Evolutionary conservation across 2,888 invertebrate genomes (phyloP).

Genomic region (Muschampia plurimacula): DNA sequence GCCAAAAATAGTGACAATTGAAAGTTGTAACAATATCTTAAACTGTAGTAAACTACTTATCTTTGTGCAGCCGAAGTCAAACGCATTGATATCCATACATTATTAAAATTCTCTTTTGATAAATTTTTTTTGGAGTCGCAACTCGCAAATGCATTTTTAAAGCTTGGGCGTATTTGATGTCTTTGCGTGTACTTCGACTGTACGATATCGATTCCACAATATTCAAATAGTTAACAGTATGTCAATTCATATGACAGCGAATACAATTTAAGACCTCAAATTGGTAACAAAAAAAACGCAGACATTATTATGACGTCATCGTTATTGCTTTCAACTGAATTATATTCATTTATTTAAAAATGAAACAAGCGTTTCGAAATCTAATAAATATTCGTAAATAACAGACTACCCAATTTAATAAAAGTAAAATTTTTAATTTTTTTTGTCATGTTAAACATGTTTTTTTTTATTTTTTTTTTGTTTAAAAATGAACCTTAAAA

Average conservation of each 20-base stretch:
- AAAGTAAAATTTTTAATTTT: too few relatives aligned
- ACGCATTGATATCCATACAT: conserved; percentile 26
- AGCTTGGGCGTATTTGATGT: conserved; percentile 1
- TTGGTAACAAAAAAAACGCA: not conserved
- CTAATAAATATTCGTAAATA: too few relatives aligned
- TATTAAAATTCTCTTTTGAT: not conserved
- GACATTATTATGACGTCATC: too few relatives aligned
- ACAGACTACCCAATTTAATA: too few relatives aligned
- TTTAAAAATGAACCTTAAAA: conserved; percentile 14
- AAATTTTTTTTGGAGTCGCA: not conserved
- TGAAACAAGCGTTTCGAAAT: too few relatives aligned
- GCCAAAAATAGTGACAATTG: conserved; percentile 23
- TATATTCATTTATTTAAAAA: too few relatives aligned
- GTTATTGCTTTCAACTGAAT: too few relatives aligned
- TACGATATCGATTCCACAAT: conserved; percentile 15
- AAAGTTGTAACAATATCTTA: conserved; percentile 16
- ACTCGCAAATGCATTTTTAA: conserved; percentile 18
- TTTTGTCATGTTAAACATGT: not conserved
- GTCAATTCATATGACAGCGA: not conserved
- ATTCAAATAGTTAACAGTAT: not conserved
- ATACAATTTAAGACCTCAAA: not conserved
- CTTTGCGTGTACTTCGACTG: conserved; percentile 30
- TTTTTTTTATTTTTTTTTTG: not conserved
- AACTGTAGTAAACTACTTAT: conserved; percentile 11
- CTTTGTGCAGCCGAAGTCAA: conserved; percentile 20